These are phyloP conservation scores for Monopis laevigella DNA, from an alignment of 2,888 invertebrate genomes.

Conservation along the genomic window DNA sequence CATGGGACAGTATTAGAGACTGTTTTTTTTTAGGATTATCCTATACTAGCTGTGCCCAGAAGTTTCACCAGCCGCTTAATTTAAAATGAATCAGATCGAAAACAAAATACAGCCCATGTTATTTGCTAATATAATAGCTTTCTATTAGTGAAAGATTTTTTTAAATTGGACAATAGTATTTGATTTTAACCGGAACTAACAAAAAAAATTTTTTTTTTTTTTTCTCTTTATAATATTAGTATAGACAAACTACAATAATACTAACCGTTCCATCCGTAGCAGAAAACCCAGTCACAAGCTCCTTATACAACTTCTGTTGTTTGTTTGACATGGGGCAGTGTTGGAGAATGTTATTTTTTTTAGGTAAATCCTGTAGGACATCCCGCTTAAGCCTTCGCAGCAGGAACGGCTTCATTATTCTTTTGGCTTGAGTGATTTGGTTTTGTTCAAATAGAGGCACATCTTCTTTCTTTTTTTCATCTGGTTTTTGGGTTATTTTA, in stretches of 20 bases:
- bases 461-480: slow-evolving; percentile 62
- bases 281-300: slow-evolving; percentile 74
- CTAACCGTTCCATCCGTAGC: slow-evolving; percentile 68
- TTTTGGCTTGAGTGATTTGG: slow-evolving; percentile 91
- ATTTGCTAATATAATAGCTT: no score
- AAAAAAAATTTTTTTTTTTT: no score
- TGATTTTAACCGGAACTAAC: no score
- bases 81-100: no score
- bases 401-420: slow-evolving; percentile 96
- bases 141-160: no score
- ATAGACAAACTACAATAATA: slow-evolving; percentile 14
- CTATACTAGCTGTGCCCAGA: no score
- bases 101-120: no score
- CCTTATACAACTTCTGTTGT: slow-evolving; percentile 80
- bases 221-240: no score
- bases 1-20: no score
- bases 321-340: slow-evolving; percentile 70
- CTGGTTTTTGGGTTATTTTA: slow-evolving; percentile 56
- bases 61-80: no score
- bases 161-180: no score
- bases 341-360: slow-evolving; percentile 78
- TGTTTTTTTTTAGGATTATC: no score
- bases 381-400: slow-evolving; percentile 87
- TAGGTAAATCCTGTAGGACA: slow-evolving; percentile 85
- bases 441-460: slow-evolving; percentile 86